Evolutionary conservation across 2,888 invertebrate species (phyloP).

Genomic region (Patella depressa): DNA sequence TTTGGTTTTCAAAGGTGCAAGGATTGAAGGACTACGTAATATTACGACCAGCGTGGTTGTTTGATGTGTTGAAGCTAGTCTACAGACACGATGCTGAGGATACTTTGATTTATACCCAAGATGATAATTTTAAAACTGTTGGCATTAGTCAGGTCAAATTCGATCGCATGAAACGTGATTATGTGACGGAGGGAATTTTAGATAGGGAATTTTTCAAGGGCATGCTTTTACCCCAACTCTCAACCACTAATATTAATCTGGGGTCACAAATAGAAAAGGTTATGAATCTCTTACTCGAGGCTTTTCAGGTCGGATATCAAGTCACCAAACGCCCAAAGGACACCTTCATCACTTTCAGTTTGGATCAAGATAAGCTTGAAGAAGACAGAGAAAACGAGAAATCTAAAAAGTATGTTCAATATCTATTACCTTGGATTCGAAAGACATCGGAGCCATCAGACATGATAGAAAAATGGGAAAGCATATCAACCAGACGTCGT

Average conservation of each 20-base stretch:
- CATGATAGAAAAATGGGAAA: slow-evolving; percentile 46
- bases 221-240: slow-evolving; percentile 51
- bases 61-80: slow-evolving; percentile 59
- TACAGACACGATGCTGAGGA: slow-evolving; percentile 59
- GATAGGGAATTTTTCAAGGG: slow-evolving; percentile 62
- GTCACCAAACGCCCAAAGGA: slow-evolving; percentile 45
- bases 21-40: slow-evolving; percentile 58
- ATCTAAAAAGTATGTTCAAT: slow-evolving; percentile 41
- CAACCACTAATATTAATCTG: slow-evolving; percentile 47
- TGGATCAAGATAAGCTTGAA: slow-evolving; percentile 19
- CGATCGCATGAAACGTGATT: slow-evolving; percentile 53
- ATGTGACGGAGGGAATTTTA: slow-evolving; percentile 56
- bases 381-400: not conserved
- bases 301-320: slow-evolving; percentile 61
- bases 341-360: slow-evolving; percentile 17
- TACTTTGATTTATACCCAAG: slow-evolving; percentile 48
- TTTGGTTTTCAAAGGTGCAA: slow-evolving; percentile 61
- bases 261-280: not conserved
- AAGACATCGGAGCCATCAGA: slow-evolving; percentile 49
- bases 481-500: slow-evolving; percentile 39
- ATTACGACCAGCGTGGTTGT: slow-evolving; percentile 66
- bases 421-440: slow-evolving; percentile 60
- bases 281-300: not conserved
- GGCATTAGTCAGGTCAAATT: slow-evolving; percentile 48
- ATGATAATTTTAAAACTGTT: slow-evolving; percentile 54